Base-by-base conservation (phyloP, 2,888 invertebrate species). In the Oxytorus armatus region DNA sequence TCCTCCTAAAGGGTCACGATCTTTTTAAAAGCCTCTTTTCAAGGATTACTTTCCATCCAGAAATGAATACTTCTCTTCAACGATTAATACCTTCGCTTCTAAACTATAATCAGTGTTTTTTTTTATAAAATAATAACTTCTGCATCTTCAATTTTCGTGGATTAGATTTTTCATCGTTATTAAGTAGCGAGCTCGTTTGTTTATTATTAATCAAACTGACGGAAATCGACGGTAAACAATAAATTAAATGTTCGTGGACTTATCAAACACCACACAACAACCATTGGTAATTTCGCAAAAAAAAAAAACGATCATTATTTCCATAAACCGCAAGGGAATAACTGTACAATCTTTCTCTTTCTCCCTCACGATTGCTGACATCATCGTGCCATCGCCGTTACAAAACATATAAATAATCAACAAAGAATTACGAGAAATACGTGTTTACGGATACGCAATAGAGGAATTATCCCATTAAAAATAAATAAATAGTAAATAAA, bases 391-490 rank as follows among this genome's bases (percentile, higher is more conserved):
- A 47, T 61, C n/a, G 23, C 51, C 11, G 10, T 66, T 53, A 39
- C 66, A 66, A 66, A 66, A 66, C 25, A 16, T 53, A 36, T 59
- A 61, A 42, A 68, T 61, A 66, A 77, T 65, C 65, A 65, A 44
- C n/a, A 18, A 36, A 57, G 39, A 36, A 51, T 66, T 33, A 36
- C 49, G 18, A 16, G 57, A 63, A 29, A 42, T 11, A 21, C 47
- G 33, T n/a, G n/a, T 33, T 55, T 55, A 1, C 16, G 33, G 33
- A 49, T 51, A 72, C 77, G 66, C 57, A 77, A 77, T 29, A 21
- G 42, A 33, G 3, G 57, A 39, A 49, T 63, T 47, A 33, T 47
- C 16, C 10, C 18, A 55, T 36, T n/a, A 23, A 70, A 61, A 49
- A 76, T 36, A 11, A 55, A 63, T 39, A 39, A 63, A 55, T 55